Base-by-base conservation (phyloP, 2,797 vertebrate genomes). In the Brachyalestes nurse region DNA sequence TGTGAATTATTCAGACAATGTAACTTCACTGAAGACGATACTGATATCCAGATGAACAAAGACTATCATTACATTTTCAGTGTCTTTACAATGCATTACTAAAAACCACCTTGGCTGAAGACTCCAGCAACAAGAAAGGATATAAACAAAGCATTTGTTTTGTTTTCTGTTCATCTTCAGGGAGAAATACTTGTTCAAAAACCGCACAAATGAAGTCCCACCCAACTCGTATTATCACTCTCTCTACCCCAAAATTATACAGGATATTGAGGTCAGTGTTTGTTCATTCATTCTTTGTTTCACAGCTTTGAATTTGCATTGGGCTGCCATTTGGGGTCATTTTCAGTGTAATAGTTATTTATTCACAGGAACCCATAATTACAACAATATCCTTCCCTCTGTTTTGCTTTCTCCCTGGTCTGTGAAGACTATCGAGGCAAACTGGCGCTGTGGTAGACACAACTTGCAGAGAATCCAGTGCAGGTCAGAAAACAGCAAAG, bases 101-200 rank as follows among this genome's bases (percentile, higher is more conserved):
- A 9, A 25, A 53, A 51, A 6, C 2, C 3, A 8, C 45, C 47
- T 71, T 34, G 42, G 5, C 9, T 69, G 45, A 53, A 51, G 25
- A 3, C 70, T 55, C 1, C 25, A 4, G 5, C 55, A 55, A 47
- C 7, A 47, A 47, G 2, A 47, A 47, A 47, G 17, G n/a, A 10
- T 23, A 4, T 40, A 40, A 19, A 51, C 14, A 72, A 72, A 51
- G 53, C 0, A 7, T 14, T 65, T 66, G 64, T 57, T 72, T 71
- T 34, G 34, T 34, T 34, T 34, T 34, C 34, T 34, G 19, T 51
- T n/a, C 60, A 21, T 88, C 89, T 75, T 86, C 79, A 99, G 98
- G 98, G 98, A 99, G 93, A 98, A 99, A 93, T 99, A 99, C 91
- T 93, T 99, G 88, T 99, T 99, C 92, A 99, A 99, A 94, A 99